Evolutionary conservation across 2,797 vertebrate genomes (phyloP), one percentile per base, ranked within the genome.

Genomic region (Orientallactaga sibirica): DNA sequence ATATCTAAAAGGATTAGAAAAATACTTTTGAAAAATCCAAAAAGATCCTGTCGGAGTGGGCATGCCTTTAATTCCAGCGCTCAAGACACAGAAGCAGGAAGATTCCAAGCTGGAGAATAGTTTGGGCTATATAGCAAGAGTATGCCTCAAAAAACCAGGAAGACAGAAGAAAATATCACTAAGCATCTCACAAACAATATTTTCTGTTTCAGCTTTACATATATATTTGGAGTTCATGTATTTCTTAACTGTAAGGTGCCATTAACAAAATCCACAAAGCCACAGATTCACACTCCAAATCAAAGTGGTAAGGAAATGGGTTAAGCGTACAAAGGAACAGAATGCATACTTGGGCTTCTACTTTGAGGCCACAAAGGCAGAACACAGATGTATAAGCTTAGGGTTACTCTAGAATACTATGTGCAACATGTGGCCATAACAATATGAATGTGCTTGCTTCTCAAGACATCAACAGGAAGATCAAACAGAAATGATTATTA

Each of bases 401-500:
- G 78, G 58, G 86, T 76, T 89, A 67, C 82, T 89, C 52, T n/a
- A 29, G 37, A 43, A 55, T 66, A 78, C 43, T 75, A 87, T 0
- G 3, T 55, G 84, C 33, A 88, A 78, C 37, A 37, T 66, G 92
- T 43, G 75, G 80, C 75, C 83, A 10, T 76, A 73, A 92, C 94
- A 88, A 43, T 71, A 89, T 61, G 83, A 92, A 94, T 61, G 27
- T 71, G 25, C 74, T 55, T 71, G 43, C 74, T 55, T 95, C 88
- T 87, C 15, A n/a, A 88, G 80, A 88, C 70, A 85, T 73, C 83
- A 95, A 87, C 0, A 95, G 74, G 67, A 93, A 86, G n/a, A 94
- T 18, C 77, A 95, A 95, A 88, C 0, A 95, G 90, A 97, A 95
- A 96, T 87, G 92, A 95, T 92, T 95, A 87, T n/a, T 95, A 82